Evolutionary conservation across 2,113 vertebrate species (phyloP), one percentile per base, ranked within the genome.

Genomic region (Podilymbus podiceps): DNA sequence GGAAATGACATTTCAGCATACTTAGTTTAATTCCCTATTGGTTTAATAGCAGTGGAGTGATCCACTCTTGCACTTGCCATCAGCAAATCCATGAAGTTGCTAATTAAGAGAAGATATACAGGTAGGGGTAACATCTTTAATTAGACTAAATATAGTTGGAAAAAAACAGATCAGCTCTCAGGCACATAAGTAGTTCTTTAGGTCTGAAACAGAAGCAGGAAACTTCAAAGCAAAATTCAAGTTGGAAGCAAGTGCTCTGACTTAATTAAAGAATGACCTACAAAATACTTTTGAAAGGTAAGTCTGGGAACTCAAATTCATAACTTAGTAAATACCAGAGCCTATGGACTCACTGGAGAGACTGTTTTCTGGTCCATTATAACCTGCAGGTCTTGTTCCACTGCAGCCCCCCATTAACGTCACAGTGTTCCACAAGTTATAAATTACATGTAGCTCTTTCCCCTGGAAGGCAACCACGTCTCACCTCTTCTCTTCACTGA

Each of bases 61-160:
- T 93, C 88, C 86, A 90, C 64, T 94, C 60, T 25, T 90, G 83
- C 40, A 79, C 58, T 97, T 97, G 95, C 94, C 95, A 96, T 86
- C 80, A 95, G 92, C 95, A 93, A 97, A 94, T 92, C 89, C 86
- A 90, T 25, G 58, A 89, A 92, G 95, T 60, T 96, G 71, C 84
- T 97, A 96, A 96, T 97, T 97, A 96, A 93, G 77, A 87, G 94
- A 64, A 97, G 94, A 95, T 95, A 95, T 95, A 96, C 95, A 95
- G 94, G 95, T 96, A 88, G 80, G 73, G 58, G 79, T 93, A 94
- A 77, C 77, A 71, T 95, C 93, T 93, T 95, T 96, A 97, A 96
- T 97, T 96, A 96, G 94, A 85, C 87, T 78, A 75, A 95, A 60
- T 85, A 22, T 87, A 87, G 80, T 66, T 89, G 66, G 27, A 66